Evolutionary conservation across 1,140 invertebrate species (phyloP).

Genomic region (Phthorimaea operculella): DNA sequence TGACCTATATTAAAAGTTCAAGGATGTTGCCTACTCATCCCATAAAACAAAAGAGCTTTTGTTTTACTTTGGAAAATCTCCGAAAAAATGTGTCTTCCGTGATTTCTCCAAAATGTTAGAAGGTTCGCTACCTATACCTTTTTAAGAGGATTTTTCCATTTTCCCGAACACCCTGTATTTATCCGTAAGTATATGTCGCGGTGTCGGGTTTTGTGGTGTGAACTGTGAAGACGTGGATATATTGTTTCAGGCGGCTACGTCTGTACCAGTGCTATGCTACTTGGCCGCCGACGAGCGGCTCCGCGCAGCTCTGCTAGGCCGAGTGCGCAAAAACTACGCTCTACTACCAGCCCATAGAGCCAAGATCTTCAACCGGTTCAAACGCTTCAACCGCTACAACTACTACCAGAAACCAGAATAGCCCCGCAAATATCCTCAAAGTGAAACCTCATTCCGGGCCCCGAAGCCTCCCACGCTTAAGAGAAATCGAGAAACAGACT

Average conservation of each 20-base stretch:
- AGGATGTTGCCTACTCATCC: too few species aligned
- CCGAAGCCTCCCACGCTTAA: not conserved
- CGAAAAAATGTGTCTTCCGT: too few species aligned
- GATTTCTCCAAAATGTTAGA: too few species aligned
- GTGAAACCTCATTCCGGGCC: not conserved
- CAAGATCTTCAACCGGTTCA: slow-evolving; percentile 24
- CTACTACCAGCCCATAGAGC: slow-evolving; percentile 40
- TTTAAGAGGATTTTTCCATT: too few species aligned
- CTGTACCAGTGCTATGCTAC: slow-evolving; percentile 64
- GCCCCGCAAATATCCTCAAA: not conserved
- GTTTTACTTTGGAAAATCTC: too few species aligned
- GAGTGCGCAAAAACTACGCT: slow-evolving; percentile 60
- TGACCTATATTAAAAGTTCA: too few species aligned
- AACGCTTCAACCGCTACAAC: slow-evolving; percentile 19
- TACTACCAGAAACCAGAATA: not conserved
- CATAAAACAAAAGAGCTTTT: too few species aligned
- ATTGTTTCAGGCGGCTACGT: slow-evolving; percentile 51
- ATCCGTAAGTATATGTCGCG: too few species aligned
- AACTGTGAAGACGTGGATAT: not conserved
- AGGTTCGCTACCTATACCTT: too few species aligned
- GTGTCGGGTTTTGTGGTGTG: too few species aligned
- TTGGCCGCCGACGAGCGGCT: slow-evolving; percentile 53
- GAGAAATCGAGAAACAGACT: not conserved
- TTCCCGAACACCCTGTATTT: too few species aligned
- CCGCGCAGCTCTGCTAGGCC: slow-evolving; percentile 55